A percentile compares a stretch with the other conserved stretches of the same genome.
Conservation (phyloP, 2,113 vertebrate genomes). For the Perca fluviatilis region DNA sequence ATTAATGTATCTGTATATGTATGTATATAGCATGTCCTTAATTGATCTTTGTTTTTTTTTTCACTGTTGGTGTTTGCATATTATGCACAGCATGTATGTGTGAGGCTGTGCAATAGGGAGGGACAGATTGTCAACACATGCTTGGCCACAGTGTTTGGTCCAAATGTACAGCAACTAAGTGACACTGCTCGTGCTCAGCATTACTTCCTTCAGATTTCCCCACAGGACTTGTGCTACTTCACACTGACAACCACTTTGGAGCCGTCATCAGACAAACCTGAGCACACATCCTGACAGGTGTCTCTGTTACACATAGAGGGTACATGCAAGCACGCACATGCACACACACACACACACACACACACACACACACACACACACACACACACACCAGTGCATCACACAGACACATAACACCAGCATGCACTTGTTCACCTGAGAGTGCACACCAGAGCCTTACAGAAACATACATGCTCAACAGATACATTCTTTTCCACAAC, state of each 20-base stretch:
- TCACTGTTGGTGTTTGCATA: neutral
- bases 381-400: neutral
- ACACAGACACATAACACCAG: conserved; percentile 10
- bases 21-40: neutral
- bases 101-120: conserved; percentile 19
- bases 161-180: conserved; percentile 59
- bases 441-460: neutral
- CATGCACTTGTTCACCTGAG: conserved; percentile 2
- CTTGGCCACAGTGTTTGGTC: conserved; percentile 47
- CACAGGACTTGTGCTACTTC: conserved; percentile 79
- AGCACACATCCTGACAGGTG: conserved; percentile 73
- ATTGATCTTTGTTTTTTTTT: neutral
- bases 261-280: conserved; percentile 75
- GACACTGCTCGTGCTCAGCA: conserved; percentile 70
- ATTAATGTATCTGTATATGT: neutral
- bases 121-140: conserved; percentile 28
- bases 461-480: neutral
- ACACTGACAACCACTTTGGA: conserved; percentile 81
- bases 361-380: neutral
- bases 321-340: neutral
- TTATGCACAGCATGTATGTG: neutral
- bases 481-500: neutral
- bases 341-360: neutral
- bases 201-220: conserved; percentile 67
- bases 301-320: conserved; percentile 54